Conservation (phyloP, 1,140 invertebrate genomes). For the Cepaea nemoralis region DNA sequence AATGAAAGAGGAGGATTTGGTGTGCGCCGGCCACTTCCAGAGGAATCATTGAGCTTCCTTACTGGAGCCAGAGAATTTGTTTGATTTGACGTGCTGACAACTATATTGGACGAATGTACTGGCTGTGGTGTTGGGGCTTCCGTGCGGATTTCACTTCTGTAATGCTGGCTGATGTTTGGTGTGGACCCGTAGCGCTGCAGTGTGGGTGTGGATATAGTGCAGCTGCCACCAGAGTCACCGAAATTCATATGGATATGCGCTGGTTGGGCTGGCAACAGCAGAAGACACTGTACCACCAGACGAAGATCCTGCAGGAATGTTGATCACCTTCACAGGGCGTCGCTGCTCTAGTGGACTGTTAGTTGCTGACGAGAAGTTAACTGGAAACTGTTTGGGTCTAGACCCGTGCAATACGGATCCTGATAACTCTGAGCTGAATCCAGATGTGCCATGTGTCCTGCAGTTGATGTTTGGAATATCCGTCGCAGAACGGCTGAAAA, state of each 20-base stretch:
- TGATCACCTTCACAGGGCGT: constrained; percentile 44
- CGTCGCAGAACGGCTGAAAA: constrained; percentile 14
- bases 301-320: constrained; percentile 41
- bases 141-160: constrained; percentile 34
- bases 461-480: constrained; percentile 36
- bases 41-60: neutral
- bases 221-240: constrained; percentile 43
- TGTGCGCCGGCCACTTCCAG: neutral
- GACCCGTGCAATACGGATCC: neutral
- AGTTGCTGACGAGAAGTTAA: neutral
- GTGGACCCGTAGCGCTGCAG: constrained; percentile 26
- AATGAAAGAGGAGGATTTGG: neutral
- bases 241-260: constrained; percentile 42
- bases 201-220: constrained; percentile 17
- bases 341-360: constrained; percentile 40
- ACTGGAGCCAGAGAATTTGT: constrained; percentile 9
- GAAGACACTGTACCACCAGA: constrained; percentile 35
- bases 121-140: constrained; percentile 21
- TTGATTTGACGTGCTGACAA: constrained; percentile 27
- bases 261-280: constrained; percentile 25
- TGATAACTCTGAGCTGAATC: neutral
- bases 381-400: constrained; percentile 1
- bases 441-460: neutral
- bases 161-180: constrained; percentile 32
- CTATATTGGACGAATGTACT: constrained; percentile 39